phyloP scores from a whole-genome alignment of 2,797 vertebrate species.

The Perodicticus potto region DNA sequence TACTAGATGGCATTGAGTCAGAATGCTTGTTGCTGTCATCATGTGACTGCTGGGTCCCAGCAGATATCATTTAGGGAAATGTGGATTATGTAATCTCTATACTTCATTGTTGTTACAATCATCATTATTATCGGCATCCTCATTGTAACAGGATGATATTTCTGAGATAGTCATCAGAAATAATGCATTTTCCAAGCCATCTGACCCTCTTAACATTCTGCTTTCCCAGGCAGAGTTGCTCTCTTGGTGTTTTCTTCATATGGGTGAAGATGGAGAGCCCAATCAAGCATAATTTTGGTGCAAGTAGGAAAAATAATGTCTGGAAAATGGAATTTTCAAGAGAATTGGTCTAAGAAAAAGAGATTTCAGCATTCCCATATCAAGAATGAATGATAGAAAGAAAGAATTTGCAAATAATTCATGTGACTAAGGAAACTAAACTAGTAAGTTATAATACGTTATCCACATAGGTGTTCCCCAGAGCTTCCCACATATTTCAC shows the following conservation, averaged over 20 bases:
- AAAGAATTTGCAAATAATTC: neutral
- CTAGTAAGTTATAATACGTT: neutral
- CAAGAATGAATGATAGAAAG: neutral
- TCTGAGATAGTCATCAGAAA: neutral
- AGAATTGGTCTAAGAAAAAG: neutral
- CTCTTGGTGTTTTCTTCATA: neutral
- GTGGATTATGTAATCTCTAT: neutral
- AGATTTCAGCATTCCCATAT: neutral
- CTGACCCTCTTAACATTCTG: neutral
- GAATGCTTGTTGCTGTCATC: neutral
- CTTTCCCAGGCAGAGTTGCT: neutral
- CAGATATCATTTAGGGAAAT: neutral
- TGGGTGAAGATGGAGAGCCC: neutral
- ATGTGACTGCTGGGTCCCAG: neutral
- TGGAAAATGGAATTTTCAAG: slow-evolving; percentile 16
- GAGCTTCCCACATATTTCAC: neutral
- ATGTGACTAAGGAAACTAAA: neutral
- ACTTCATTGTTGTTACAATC: neutral
- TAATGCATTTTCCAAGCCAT: neutral
- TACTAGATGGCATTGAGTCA: neutral
- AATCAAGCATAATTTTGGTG: neutral
- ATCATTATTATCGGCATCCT: neutral
- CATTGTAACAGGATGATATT: neutral
- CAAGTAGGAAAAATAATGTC: neutral
- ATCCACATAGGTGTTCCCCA: neutral